These are phyloP conservation scores for Bradypodion pumilum DNA, from an alignment of 2,797 vertebrate species.

Conservation along the genomic window DNA sequence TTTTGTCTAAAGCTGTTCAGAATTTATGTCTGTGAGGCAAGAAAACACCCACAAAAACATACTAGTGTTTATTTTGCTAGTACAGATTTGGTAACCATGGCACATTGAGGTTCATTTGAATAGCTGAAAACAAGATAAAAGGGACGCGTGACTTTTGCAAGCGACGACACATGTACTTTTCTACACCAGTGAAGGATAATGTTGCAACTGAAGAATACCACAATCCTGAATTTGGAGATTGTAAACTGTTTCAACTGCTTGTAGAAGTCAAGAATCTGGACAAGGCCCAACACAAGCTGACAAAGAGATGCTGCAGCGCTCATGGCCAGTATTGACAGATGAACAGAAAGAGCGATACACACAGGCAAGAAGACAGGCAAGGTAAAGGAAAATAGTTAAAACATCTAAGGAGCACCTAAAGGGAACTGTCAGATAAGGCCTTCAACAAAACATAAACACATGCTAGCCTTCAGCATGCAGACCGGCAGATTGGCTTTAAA, in stretches of 20 bases:
- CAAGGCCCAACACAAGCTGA: background rate
- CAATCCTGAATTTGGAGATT: background rate
- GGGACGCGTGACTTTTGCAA: no score
- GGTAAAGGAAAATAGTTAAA: conserved; percentile 26
- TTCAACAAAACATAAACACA: conserved; percentile 31
- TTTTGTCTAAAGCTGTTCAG: background rate
- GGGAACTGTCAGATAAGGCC: conserved; percentile 36
- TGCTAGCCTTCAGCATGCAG: conserved; percentile 68
- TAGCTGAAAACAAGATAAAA: background rate
- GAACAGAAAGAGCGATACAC: conserved; percentile 31
- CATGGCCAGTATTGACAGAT: background rate
- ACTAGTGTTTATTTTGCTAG: background rate
- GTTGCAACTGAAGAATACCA: background rate
- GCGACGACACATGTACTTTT: background rate
- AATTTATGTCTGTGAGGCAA: background rate
- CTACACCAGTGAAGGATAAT: background rate
- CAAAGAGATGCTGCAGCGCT: background rate
- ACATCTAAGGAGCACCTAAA: conserved; percentile 29
- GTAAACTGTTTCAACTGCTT: accelerated
- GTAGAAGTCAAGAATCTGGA: conserved; percentile 2
- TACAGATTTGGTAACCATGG: background rate
- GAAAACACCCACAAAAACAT: background rate
- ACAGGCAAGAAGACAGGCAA: conserved; percentile 57
- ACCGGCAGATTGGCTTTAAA: conserved; percentile 55
- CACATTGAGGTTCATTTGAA: background rate